Base-by-base conservation (phyloP, 2,888 invertebrate species). In the Rhamnusium bicolor region DNA sequence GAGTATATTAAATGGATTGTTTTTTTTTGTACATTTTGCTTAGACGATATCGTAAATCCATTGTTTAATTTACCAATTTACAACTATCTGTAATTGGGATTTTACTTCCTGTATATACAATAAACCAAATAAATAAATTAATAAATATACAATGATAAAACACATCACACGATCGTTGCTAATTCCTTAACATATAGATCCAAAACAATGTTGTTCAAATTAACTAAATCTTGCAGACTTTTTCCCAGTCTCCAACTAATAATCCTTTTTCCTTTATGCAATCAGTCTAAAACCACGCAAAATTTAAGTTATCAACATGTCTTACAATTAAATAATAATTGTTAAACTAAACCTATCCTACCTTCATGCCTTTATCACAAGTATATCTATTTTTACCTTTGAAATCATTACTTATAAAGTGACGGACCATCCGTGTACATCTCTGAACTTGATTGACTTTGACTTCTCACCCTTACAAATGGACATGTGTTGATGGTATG, bases 401-500 rank as follows among this genome's bases (percentile, higher is more conserved):
- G 40, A 40, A 40, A 40, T n/a, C 40, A n/a, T 40, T 40, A 40
- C 18, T 51, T 16, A 8, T 51, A 7, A 18, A 21, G 12, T 12
- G 21, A 12, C 18, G 51, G 12, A 19, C 18, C 51, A 51, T 27
- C 7, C 24, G 56, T 51, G 56, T 56, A 24, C 27, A 18, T 27
- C 51, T 54, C 12, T 18, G 18, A 32, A 65, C 46, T 56, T 51
- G 67, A 67, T 67, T 46, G 56, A 56, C 40, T 54, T 24, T 7
- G 56, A 21, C 54, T 56, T 32, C 18, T 29, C 49, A 2, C 60
- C 24, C 61, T 40, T 18, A 19, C 51, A 32, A 62, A 70, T 63
- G 60, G 70, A 70, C 70, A 70, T 70, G 70, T 70, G 70, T 70
- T 70, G 70, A 70, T 70, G 54, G 70, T 49, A 53, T 54, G 18